phyloP scores from a whole-genome alignment of 2,113 vertebrate genomes.

The Porphyrio hochstetteri region DNA sequence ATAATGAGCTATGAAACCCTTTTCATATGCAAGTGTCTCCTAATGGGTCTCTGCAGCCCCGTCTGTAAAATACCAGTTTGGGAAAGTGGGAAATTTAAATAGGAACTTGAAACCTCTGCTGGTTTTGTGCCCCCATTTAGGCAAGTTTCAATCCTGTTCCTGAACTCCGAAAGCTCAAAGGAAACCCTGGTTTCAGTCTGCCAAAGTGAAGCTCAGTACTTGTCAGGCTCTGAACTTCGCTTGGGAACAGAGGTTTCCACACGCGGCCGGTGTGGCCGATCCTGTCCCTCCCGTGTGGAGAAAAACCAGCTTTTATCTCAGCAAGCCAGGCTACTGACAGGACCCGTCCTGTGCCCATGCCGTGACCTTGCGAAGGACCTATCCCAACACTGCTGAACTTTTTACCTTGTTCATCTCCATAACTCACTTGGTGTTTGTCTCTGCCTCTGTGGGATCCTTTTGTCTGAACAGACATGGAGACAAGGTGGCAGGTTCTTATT shows the following conservation, averaged over 20 bases:
- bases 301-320: not conserved
- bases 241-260: not conserved
- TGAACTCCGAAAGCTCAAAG: not conserved
- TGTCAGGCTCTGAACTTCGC: not conserved
- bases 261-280: not conserved
- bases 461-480: constrained; percentile 19
- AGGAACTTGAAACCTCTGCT: not conserved
- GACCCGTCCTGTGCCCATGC: not conserved
- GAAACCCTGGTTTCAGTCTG: not conserved
- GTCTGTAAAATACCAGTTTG: rapidly evolving
- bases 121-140: not conserved
- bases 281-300: not conserved
- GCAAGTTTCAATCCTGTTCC: not conserved
- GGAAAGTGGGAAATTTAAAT: not conserved
- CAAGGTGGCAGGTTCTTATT: constrained; percentile 55
- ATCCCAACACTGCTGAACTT: constrained; percentile 27
- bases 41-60: not conserved
- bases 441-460: constrained; percentile 52
- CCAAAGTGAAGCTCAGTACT: not conserved
- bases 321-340: not conserved
- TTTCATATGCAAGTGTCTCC: not conserved
- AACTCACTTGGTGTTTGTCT: constrained; percentile 21
- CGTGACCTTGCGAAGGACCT: not conserved
- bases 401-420: constrained; percentile 51
- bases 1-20: not conserved